Evolutionary conservation across 2,797 vertebrate genomes (phyloP), one percentile per base, ranked within the genome.

Genomic region (Artibeus jamaicensis): DNA sequence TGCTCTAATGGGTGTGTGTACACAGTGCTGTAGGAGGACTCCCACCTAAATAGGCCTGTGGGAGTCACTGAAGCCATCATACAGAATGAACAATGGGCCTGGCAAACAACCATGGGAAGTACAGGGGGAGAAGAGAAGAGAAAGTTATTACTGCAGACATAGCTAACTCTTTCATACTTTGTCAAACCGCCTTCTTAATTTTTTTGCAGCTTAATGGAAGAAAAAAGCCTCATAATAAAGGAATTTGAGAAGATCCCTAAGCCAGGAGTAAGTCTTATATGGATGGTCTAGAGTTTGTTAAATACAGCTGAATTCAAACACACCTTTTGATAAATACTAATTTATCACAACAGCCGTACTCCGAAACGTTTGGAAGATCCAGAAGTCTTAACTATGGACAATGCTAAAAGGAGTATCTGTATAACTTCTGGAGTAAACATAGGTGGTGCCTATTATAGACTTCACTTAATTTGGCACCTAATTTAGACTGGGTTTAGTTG

Each of bases 171-270:
- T 91, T 71, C 19, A n/a, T 65, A 68, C 22, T n/a, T 79, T 83
- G 39, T 68, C 86, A 94, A 95, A 84, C 32, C 55, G 79, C 0
- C 42, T 73, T 74, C 71, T 42, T 48, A 22, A 48, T n/a, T 81
- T 32, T 96, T 62, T 65, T 98, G 22, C 98, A 99, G 99, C 96
- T 98, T 99, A 97, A 73, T 78, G 93, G 99, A 99, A 97, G 99
- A 99, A 98, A 99, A 99, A 98, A 97, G 8, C 10, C 98, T 98
- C 97, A 97, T 99, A 97, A 96, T 99, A 97, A 98, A 98, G 83
- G 99, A 99, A 97, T 99, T 97, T 57, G 98, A 98, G 97, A 98
- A 97, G 97, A 98, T 99, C 94, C 97, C 98, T 24, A 99, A 99
- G 97, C 98, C 98, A 97, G 98, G 97, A 70, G 99, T 99, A 98